A percentile compares a stretch with the other conserved stretches of the same genome.
These are phyloP conservation scores for Saccopteryx leptura DNA, from an alignment of 2,113 vertebrate species.

Conservation along the genomic window DNA sequence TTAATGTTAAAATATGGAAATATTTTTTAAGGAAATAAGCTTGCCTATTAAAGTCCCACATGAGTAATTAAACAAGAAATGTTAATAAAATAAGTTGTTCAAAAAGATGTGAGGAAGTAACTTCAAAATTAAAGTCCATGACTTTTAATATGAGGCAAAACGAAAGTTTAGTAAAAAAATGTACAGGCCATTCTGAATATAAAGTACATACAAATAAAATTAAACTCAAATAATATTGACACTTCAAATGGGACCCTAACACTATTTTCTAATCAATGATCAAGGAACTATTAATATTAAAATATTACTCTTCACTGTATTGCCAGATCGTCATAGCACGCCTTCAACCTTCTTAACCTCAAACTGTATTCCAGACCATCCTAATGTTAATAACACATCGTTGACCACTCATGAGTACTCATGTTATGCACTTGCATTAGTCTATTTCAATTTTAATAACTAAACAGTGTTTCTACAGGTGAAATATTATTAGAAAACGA, in stretches of 20 bases:
- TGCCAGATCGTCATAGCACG: not conserved
- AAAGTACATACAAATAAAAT: slow-evolving; percentile 37
- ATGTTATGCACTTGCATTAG: no score
- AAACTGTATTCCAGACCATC: not conserved
- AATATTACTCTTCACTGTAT: not conserved
- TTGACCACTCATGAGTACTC: no score
- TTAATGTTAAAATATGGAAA: not conserved
- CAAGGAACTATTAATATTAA: not conserved
- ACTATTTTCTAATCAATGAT: not conserved
- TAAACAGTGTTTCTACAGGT: no score
- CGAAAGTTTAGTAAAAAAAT: slow-evolving; percentile 28
- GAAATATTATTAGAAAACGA: no score
- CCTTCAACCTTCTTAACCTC: not conserved
- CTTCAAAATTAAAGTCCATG: slow-evolving; percentile 57
- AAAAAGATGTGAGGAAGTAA: slow-evolving; percentile 45
- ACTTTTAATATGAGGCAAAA: slow-evolving; percentile 39
- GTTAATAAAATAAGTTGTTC: slow-evolving; percentile 1
- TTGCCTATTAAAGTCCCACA: slow-evolving; percentile 7
- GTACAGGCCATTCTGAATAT: not conserved
- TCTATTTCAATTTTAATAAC: no score
- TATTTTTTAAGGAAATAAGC: slow-evolving; percentile 27
- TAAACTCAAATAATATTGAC: slow-evolving; percentile 33
- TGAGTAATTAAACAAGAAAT: slow-evolving; percentile 44
- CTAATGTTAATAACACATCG: not conserved
- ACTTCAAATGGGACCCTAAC: not conserved